Conservation (phyloP, 1,140 invertebrate species). For the Temnothorax longispinosus region DNA sequence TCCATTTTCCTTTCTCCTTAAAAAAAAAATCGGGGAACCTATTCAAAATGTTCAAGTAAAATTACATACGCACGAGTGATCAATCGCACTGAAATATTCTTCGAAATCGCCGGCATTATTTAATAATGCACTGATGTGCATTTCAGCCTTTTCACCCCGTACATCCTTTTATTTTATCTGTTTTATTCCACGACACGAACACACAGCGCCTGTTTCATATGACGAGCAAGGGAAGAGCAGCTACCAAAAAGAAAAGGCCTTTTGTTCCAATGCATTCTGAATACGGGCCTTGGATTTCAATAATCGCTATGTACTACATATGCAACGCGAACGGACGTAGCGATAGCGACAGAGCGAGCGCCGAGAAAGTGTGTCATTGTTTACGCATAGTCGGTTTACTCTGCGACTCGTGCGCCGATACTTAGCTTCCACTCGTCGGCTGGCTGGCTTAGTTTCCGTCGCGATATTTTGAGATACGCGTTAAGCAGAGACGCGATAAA, state of each 20-base stretch:
- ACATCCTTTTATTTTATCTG: not conserved
- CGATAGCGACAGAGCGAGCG: slow-evolving; percentile 39
- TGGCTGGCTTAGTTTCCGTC: slow-evolving; percentile 23
- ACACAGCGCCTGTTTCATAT: not conserved
- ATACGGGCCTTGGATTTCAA: slow-evolving; percentile 34
- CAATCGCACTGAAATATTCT: not conserved
- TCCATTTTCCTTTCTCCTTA: too few species aligned
- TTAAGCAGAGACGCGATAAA: slow-evolving; percentile 42
- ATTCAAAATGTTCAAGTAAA: not conserved
- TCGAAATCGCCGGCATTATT: not conserved
- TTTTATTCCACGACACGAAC: not conserved
- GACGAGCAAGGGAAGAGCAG: not conserved
- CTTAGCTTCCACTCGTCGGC: slow-evolving; percentile 42
- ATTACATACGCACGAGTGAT: not conserved
- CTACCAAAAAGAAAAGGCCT: slow-evolving; percentile 13
- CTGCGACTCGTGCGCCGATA: slow-evolving; percentile 43
- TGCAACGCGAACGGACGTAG: slow-evolving; percentile 23
- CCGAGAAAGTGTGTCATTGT: slow-evolving; percentile 59
- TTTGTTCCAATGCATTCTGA: slow-evolving; percentile 23
- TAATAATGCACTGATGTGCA: too few species aligned
- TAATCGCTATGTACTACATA: slow-evolving; percentile 8
- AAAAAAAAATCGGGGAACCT: too few species aligned
- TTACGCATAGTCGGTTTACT: slow-evolving; percentile 59
- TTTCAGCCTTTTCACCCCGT: not conserved
- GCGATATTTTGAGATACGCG: slow-evolving; percentile 51